Evolutionary conservation across 2,113 vertebrate genomes (phyloP), one percentile per base, ranked within the genome.

Genomic region (Melanotaenia duboulayi): DNA sequence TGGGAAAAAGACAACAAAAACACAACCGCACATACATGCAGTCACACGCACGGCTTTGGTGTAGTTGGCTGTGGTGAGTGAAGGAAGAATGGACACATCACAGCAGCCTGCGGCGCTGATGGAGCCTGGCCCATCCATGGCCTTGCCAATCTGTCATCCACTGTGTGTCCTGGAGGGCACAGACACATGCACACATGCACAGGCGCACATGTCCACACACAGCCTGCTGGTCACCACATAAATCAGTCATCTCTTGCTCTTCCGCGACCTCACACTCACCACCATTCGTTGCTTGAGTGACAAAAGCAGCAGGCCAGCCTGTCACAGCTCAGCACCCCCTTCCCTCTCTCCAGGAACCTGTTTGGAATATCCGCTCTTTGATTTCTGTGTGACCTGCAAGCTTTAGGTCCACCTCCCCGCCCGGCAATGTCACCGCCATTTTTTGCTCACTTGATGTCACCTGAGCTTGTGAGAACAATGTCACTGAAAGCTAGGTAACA

Each of bases 101-200:
- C 63, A 80, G 85, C 80, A 71, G 86, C 82, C 74, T 50, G 86
- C 58, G 80, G 79, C 76, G 72, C 81, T 78, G 87, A 88, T 85
- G 85, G 82, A 88, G 76, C 62, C 80, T 51, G 80, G 87, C 89
- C 87, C 86, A 78, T 74, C 62, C 67, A 39, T 61, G 81, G 82
- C 86, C 82, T 77, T 69, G 88, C 88, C 90, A 87, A 86, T 90
- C 87, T 86, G 84, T 86, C 88, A 85, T 87, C 85, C 64, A 37
- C 61, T 64, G 74, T 71, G 74, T 65, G 70, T 71, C 87, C 76
- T 66, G 69, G 57, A 67, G 71, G 61, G 66, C 67, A 76, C 60
- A 80, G 49, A 71, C 56, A 64, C 71, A 78, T 62, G 62, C 78
- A 55, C 46, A 39, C 63, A 73, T 57, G 75, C 63, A 70, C 40